Evolutionary conservation across 2,113 vertebrate genomes (phyloP), one percentile per base, ranked within the genome.

Genomic region (Anoplopoma fimbria): DNA sequence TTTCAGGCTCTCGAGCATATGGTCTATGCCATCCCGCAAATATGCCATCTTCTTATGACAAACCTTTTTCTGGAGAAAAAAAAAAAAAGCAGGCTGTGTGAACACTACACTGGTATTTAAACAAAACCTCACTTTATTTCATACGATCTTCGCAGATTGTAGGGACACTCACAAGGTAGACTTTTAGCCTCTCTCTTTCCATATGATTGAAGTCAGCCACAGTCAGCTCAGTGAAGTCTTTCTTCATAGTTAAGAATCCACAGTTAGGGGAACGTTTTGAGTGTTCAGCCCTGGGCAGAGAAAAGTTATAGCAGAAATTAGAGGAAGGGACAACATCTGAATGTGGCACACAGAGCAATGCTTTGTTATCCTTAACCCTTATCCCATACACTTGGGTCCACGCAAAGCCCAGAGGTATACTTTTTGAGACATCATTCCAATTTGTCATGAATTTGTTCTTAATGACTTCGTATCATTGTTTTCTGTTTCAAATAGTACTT

Each of bases 111-210:
- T 27, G 21, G 9, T 10, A 71, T 27, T 74, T 1, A 8, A 33
- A 5, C 13, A 34, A 10, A 25, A 31, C 2, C 3, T 55, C 23
- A 27, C 2, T 15, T 51, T 13, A 23, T 13, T 71, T n/a, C n/a
- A 42, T 1, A 62, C 1, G 53, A 13, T 21, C 3, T 9, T 55
- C 6, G 74, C 33, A 69, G 4, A 13, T 1, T 9, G 12, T 0
- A 38, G 10, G 4, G 6, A 53, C 42, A 91, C 95, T 94, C 89
- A 97, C 95, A 42, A 96, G 69, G 79, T 94, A 97, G 58, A 92
- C 80, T 79, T 89, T 94, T 25, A 96, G 77, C 15, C 96, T 84
- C 3, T 94, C 93, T 79, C 93, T 95, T 61, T 97, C 96, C 79
- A 96, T 84, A 21, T 87, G 84, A 55, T 86, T 94, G 67, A 93